Evolutionary conservation across 2,888 invertebrate species (phyloP).

Genomic region (Lordiphosa andalusiaca): DNA sequence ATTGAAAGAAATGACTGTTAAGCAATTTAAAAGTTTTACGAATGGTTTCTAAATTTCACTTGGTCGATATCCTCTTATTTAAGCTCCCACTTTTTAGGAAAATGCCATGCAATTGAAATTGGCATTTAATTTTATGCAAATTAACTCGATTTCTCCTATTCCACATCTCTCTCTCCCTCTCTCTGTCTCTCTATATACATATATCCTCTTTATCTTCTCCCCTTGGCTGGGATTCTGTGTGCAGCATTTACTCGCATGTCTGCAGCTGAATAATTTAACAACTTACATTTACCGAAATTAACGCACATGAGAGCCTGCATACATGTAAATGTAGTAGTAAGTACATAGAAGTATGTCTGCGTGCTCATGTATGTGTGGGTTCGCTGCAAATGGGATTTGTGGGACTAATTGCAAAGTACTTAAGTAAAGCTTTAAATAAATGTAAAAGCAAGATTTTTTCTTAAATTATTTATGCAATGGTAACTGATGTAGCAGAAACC

Average conservation of each 20-base stretch:
- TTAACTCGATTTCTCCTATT: slow-evolving; percentile 25
- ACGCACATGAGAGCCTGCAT: slow-evolving; percentile 29
- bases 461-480: slow-evolving; percentile 76
- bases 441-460: slow-evolving; percentile 70
- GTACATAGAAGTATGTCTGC: slow-evolving; percentile 6
- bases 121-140: slow-evolving; percentile 71
- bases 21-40: not conserved
- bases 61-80: not conserved
- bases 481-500: slow-evolving; percentile 3
- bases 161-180: not conserved
- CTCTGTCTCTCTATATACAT: no score
- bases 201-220: not conserved
- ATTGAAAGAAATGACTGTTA: no score
- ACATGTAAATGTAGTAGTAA: slow-evolving; percentile 20
- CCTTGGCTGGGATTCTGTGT: slow-evolving; percentile 17
- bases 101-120: slow-evolving; percentile 47
- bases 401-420: slow-evolving; percentile 79
- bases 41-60: not conserved
- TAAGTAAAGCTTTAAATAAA: slow-evolving; percentile 77
- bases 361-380: slow-evolving; percentile 19
- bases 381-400: slow-evolving; percentile 68
- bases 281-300: slow-evolving; percentile 74
- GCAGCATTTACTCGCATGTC: slow-evolving; percentile 60
- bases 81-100: slow-evolving; percentile 3
- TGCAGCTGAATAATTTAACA: slow-evolving; percentile 67